phyloP scores from a whole-genome alignment of 2,113 vertebrate species.

The Eolophus roseicapilla region DNA sequence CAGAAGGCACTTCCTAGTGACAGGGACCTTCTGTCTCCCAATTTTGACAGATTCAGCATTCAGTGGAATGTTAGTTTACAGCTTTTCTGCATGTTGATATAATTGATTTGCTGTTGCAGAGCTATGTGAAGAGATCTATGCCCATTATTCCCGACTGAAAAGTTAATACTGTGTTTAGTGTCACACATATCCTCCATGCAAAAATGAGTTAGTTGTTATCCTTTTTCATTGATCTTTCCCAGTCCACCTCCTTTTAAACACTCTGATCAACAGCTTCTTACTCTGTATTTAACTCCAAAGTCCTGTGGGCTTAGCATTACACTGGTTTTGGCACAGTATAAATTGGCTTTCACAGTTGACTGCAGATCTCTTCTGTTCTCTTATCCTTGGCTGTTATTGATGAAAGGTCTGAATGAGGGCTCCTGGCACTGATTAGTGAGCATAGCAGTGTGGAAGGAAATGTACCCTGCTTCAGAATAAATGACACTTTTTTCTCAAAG shows the following conservation, averaged over 20 bases:
- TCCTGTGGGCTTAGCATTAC: slow-evolving; percentile 8
- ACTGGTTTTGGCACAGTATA: slow-evolving; percentile 56
- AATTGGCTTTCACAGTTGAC: slow-evolving; percentile 52
- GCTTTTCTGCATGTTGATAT: not conserved
- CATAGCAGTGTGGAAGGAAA: not conserved
- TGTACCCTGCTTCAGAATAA: not conserved
- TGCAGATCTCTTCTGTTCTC: not conserved
- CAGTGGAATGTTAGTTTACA: not conserved
- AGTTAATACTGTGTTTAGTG: not conserved
- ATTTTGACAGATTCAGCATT: not conserved
- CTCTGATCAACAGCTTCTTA: slow-evolving; percentile 38
- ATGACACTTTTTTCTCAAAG: not conserved
- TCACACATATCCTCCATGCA: not conserved
- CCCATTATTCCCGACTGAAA: not conserved
- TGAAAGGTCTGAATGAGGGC: slow-evolving; percentile 16
- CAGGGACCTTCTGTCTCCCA: not conserved
- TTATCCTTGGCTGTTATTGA: slow-evolving; percentile 29
- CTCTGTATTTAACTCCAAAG: slow-evolving; percentile 37
- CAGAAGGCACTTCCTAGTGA: not conserved
- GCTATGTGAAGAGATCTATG: not conserved
- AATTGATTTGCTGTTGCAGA: not conserved
- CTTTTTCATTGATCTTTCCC: not conserved
- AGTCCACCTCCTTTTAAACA: not conserved
- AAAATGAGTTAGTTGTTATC: not conserved
- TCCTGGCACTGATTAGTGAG: not conserved